Conservation (phyloP, 2,888 invertebrate species). For the Campaea margaritaria region DNA sequence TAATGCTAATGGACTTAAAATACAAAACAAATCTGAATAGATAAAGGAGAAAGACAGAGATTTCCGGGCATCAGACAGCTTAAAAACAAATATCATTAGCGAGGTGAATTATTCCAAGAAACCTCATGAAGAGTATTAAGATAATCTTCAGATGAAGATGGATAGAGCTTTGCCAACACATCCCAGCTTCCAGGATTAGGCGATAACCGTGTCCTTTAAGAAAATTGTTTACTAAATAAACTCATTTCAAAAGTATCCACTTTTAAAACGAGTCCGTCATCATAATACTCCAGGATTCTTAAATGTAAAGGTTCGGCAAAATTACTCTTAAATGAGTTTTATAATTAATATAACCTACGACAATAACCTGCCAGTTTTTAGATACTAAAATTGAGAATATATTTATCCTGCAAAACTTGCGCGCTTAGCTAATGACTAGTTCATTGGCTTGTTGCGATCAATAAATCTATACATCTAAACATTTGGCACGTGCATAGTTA, state of each 20-base stretch:
- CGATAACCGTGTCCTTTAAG: constrained; percentile 33
- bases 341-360: constrained; percentile 17
- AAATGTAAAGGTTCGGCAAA: constrained; percentile 2
- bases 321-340: constrained; percentile 22
- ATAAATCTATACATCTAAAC: constrained; percentile 12
- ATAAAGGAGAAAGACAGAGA: constrained; percentile 1
- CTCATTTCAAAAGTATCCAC: constrained; percentile 24
- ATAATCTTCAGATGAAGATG: constrained; percentile 25
- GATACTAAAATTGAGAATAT: not conserved
- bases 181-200: constrained; percentile 29
- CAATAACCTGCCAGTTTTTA: constrained; percentile 15
- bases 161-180: constrained; percentile 32
- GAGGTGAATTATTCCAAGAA: constrained; percentile 17
- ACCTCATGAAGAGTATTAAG: constrained; percentile 23
- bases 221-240: constrained; percentile 35
- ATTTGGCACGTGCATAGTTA: constrained; percentile 29
- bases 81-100: constrained; percentile 20
- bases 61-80: constrained; percentile 10
- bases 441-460: constrained; percentile 13
- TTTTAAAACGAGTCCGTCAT: constrained; percentile 14
- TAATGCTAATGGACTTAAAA: constrained; percentile 3
- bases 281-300: constrained; percentile 2
- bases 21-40: not conserved
- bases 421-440: not conserved
- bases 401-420: constrained; percentile 1